phyloP scores from a whole-genome alignment of 1,140 invertebrate genomes.

The Hycleus phaleratus region DNA sequence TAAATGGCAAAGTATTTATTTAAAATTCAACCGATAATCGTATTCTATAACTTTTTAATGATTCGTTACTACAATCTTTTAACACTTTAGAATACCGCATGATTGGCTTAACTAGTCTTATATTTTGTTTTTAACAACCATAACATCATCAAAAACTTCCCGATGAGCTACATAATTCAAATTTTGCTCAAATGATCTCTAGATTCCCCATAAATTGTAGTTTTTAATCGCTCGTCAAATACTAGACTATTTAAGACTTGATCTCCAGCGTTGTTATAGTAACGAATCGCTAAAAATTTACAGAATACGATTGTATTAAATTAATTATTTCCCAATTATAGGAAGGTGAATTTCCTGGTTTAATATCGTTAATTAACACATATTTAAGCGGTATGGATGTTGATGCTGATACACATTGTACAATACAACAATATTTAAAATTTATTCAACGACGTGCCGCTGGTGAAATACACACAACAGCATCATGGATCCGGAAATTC shows the following conservation, averaged over 20 bases:
- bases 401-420: conserved; percentile 94
- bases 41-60: conserved; percentile 2
- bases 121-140: too few species aligned
- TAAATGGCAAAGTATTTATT: conserved; percentile 83
- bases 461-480: conserved; percentile 79
- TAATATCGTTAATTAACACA: conserved; percentile 87
- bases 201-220: too few species aligned
- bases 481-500: conserved; percentile 88
- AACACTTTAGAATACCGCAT: too few species aligned
- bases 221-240: too few species aligned
- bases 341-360: conserved; percentile 85
- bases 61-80: not conserved
- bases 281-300: too few species aligned
- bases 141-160: too few species aligned
- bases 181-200: too few species aligned
- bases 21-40: too few species aligned
- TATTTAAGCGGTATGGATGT: conserved; percentile 91
- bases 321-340: conserved; percentile 33
- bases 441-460: conserved; percentile 86
- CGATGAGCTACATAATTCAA: too few species aligned
- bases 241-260: too few species aligned
- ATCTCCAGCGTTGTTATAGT: not conserved
- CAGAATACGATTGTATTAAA: too few species aligned
- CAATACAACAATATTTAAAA: conserved; percentile 92
- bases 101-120: too few species aligned